Evolutionary conservation across 2,113 vertebrate species (phyloP), one percentile per base, ranked within the genome.

Genomic region (Carlito syrichta): DNA sequence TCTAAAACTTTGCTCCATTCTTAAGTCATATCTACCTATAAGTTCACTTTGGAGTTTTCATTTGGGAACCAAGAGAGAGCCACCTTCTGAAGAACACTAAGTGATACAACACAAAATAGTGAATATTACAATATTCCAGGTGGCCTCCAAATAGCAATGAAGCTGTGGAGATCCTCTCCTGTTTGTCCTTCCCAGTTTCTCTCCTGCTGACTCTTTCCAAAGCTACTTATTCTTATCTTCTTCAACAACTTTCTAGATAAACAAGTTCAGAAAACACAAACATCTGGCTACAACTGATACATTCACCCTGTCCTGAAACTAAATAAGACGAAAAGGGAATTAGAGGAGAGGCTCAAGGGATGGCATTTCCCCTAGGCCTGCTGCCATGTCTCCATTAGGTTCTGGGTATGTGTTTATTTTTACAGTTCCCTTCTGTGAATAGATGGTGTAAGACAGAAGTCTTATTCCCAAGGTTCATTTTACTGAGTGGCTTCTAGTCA

Each of bases 401-500:
- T 85, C 81, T 97, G 62, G 23, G 45, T 88, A 68, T 83, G 60
- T 95, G 87, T 94, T 97, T 96, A 92, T 94, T 97, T 97, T 95
- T 82, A 90, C 25, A 97, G 56, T 54, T 96, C 63, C 89, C 63
- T 74, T 92, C 82, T 19, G 35, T 54, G 69, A 93, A 89, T 79
- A 94, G 60, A 96, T 90, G 77, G 71, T 86, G 50, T 96, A 94
- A 95, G 73, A 82, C 78, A 68, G 62, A 93, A 91, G 86, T 93
- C 94, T 96, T 74, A 93, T 76, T 95, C 97, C 88, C 86, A 97
- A 95, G 12, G 45, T 83, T 94, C 77, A 88, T 90, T 97, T 97
- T 96, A 91, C n/a, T 45, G 48, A 97, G 87, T n/a, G 32, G 68
- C 82, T 60, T 84, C 25, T 2, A 54, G 60, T 93, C 86, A 96